Percentiles rank a stretch among this genome's conserved stretches.
These are phyloP conservation scores for Paralinhomoeus sp. DNA, from an alignment of 2,888 invertebrate genomes.

Conservation along the genomic window DNA sequence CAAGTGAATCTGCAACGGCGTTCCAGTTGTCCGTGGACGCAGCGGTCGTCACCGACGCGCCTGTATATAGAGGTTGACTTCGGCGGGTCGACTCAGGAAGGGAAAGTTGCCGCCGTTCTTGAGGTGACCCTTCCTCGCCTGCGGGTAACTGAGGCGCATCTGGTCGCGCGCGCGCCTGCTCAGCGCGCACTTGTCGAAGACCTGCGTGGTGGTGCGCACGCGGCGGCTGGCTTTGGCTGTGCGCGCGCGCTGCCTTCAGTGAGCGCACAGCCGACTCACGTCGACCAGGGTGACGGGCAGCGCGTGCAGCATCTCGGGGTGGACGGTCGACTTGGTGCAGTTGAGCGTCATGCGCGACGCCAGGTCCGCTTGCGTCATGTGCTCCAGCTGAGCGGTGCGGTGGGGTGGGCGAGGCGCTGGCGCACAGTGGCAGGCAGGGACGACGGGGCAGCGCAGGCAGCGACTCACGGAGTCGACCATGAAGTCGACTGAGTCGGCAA, in stretches of 20 bases:
- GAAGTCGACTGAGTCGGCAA: slow-evolving; percentile 63
- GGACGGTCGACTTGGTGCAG: slow-evolving; percentile 43
- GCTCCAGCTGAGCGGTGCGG: slow-evolving; percentile 45
- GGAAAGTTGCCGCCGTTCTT: slow-evolving; percentile 76
- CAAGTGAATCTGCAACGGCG: background rate
- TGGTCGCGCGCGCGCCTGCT: slow-evolving; percentile 51
- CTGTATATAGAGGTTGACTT: slow-evolving; percentile 66
- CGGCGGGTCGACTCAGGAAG: slow-evolving; percentile 59
- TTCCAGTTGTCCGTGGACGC: too few species aligned
- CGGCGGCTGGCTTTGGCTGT: too few species aligned
- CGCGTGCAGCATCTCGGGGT: slow-evolving; percentile 12
- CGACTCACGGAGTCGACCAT: slow-evolving; percentile 57
- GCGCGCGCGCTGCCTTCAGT: too few species aligned
- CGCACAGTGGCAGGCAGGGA: background rate
- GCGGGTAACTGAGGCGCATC: slow-evolving; percentile 58
- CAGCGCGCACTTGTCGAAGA: slow-evolving; percentile 64
- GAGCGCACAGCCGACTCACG: slow-evolving; percentile 31
- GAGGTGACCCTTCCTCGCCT: slow-evolving; percentile 58
- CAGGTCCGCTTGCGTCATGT: slow-evolving; percentile 52
- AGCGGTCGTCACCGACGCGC: slow-evolving; percentile 35
- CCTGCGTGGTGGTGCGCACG: too few species aligned
- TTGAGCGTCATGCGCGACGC: slow-evolving; percentile 66
- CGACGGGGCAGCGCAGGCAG: too few species aligned
- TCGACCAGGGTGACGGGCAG: slow-evolving; percentile 60
- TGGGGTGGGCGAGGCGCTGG: background rate